These are phyloP conservation scores for Nerophis lumbriciformis DNA, from an alignment of 2,113 vertebrate genomes.

Conservation along the genomic window DNA sequence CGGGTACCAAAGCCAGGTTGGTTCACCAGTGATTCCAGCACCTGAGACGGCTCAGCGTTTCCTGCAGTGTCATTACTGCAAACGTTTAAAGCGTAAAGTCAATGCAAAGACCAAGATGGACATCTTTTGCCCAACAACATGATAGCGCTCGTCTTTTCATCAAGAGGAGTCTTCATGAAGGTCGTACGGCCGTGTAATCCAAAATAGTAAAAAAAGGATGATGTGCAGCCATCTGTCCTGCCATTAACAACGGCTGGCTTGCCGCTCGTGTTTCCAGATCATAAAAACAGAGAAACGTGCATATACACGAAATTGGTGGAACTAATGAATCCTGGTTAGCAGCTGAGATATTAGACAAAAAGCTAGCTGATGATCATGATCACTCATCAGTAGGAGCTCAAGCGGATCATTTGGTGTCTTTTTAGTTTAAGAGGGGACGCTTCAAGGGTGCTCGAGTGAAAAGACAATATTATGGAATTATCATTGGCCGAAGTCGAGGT, in stretches of 20 bases:
- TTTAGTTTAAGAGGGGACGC: constrained; percentile 5
- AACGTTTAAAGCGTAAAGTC: constrained; percentile 5
- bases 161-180: constrained; percentile 57
- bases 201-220: constrained; percentile 63
- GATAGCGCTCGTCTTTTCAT: constrained; percentile 57
- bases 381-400: not conserved
- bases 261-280: constrained; percentile 49
- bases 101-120: constrained; percentile 28
- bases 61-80: constrained; percentile 81
- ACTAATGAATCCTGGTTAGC: constrained; percentile 52
- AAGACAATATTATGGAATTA: constrained; percentile 21
- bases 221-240: constrained; percentile 68
- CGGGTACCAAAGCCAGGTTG: constrained; percentile 91
- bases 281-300: constrained; percentile 58
- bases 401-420: not conserved
- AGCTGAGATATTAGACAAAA: constrained; percentile 2
- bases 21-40: constrained; percentile 78
- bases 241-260: constrained; percentile 65
- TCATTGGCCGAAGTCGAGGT: constrained; percentile 10
- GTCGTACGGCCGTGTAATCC: constrained; percentile 54
- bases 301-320: constrained; percentile 49
- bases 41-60: constrained; percentile 70
- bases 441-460: constrained; percentile 31
- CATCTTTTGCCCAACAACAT: constrained; percentile 54
- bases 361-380: not conserved